Evolutionary conservation across 2,888 invertebrate genomes (phyloP), one percentile per base, ranked within the genome.

Genomic region (Argynnis bischoffii): DNA sequence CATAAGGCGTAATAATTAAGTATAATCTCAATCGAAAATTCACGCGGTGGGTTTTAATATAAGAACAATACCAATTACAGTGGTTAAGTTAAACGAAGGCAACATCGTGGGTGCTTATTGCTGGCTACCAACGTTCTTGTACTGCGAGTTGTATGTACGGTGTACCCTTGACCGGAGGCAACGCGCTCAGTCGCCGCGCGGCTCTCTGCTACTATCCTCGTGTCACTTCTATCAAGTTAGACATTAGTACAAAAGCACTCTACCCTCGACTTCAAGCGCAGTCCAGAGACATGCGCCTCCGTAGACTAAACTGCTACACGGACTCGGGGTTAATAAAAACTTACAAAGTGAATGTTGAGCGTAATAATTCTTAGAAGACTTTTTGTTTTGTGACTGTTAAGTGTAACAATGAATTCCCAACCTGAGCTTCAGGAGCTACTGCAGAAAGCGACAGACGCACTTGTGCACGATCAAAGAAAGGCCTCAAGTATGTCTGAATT

Each of bases 401-500:
- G 35, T 59, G 79, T 71, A 75, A 66, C 76, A 46, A 91, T 91
- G 91, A 89, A 87, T 66, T 77, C 80, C 56, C 86, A 82, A 77
- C 84, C 90, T 41, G 92, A 92, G 82, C 81, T 92, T 74, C 86
- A 92, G 78, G 92, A 90, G 75, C 76, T 92, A 70, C 82, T 92
- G 67, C 88, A 88, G 76, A 90, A 89, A 74, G 86, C 88, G 26
- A 81, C 66, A 74, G 77, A 82, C 61, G 80, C 82, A 64, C 79
- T 85, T 55, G 69, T 84, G 41, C 75, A 77, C 15, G 84, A 83
- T 61, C 83, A 75, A 64, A 78, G 77, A 74, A 88, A 84, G 77
- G 81, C 81, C 72, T 86, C 87, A 87, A 85, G 91, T 91, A 89
- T 74, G 92, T 89, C 67, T 66, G 63, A 75, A 76, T 81, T 80